Evolutionary conservation across 30 jellyfish, hydroid and myxozoan genomes (phyloP).

Genomic region (Sanderia malayensis): DNA sequence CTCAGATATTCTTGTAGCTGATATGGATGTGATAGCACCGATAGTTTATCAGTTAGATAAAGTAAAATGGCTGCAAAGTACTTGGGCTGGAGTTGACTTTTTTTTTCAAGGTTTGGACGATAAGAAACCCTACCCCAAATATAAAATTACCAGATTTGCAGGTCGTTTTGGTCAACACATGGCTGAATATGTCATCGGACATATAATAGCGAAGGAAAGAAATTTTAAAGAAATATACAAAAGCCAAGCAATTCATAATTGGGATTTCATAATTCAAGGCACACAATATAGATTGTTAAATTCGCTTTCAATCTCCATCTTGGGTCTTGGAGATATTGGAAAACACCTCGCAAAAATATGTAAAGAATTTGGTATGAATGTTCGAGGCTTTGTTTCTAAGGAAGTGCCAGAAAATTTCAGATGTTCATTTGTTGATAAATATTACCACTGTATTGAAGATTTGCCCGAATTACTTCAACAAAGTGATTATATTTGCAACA

Average conservation of each 20-base stretch:
- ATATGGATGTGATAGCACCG: constrained; percentile 38
- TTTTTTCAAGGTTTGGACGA: constrained; percentile 6
- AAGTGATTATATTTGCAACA: constrained; percentile 75
- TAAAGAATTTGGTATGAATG: constrained; percentile 83
- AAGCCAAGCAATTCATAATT: constrained; percentile 30
- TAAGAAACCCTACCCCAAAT: constrained; percentile 48
- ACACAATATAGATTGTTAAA: constrained; percentile 37
- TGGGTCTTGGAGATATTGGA: constrained; percentile 91
- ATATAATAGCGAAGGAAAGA: constrained; percentile 77
- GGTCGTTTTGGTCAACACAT: constrained; percentile 58
- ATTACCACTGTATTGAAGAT: constrained; percentile 23
- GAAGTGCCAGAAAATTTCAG: neutral
- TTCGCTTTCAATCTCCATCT: constrained; percentile 51
- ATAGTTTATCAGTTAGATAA: constrained; percentile 11
- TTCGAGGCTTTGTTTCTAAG: constrained; percentile 65
- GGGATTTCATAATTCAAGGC: constrained; percentile 11
- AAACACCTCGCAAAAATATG: constrained; percentile 54
- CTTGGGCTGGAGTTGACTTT: constrained; percentile 81
- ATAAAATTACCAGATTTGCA: constrained; percentile 31
- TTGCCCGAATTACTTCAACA: constrained; percentile 49
- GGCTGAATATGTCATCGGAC: constrained; percentile 91
- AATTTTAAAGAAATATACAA: constrained; percentile 12
- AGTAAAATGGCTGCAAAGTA: constrained; percentile 54
- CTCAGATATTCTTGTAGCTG: constrained; percentile 49
- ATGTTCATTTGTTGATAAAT: constrained; percentile 41